Evolutionary conservation across 2,888 invertebrate genomes (phyloP), one percentile per base, ranked within the genome.

Genomic region (Meganola albula): DNA sequence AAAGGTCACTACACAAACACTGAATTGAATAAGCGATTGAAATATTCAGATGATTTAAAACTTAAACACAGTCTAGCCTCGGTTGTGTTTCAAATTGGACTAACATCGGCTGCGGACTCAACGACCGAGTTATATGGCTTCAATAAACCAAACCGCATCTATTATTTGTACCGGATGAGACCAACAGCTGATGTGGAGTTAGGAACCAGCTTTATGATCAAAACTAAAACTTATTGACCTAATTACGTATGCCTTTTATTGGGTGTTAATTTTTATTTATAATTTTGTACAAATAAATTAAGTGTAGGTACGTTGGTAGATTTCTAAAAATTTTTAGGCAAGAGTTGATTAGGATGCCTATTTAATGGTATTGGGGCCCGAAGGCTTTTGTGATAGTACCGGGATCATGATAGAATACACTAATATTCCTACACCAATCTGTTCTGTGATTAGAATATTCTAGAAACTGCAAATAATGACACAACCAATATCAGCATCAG

Each of bases 61-160:
- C 53, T 40, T 51, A 51, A 44, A 49, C 57, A 60, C 61, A 72
- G 82, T 73, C 78, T 74, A 63, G 71, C 64, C 78, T 67, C 75
- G 63, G 58, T 76, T 73, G 78, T 71, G 84, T 79, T 83, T 74
- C 68, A 76, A 78, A 74, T 77, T 78, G 64, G 66, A 85, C 84
- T 85, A 83, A 84, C 76, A 69, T 48, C 58, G 54, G 44, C 58
- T 59, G 58, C 48, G 50, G 34, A 39, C 58, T 60, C 53, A 54
- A 44, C 73, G 63, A 49, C 58, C 70, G 56, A 72, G 80, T 84
- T 85, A 84, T 85, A 85, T 80, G 83, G 66, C 71, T 58, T 64
- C 75, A 76, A 83, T 85, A 85, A 85, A 83, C 76, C 62, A 65
- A 74, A 80, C 82, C 78, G 72, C 82, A 76, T 84, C 85, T 85